Conservation (phyloP, 2,888 invertebrate genomes). For the Abrostola tripartita region DNA sequence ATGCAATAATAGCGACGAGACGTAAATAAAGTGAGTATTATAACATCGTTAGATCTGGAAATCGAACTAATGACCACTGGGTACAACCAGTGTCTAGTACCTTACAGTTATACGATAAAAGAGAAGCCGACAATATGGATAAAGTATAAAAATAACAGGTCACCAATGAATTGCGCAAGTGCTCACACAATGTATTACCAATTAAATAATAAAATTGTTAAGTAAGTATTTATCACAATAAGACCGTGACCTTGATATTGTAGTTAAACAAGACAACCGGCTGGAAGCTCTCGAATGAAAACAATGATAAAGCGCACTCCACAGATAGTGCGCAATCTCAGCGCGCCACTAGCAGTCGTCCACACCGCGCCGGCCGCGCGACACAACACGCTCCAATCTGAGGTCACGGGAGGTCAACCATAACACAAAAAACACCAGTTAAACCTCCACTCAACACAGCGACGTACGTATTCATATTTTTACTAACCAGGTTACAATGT, state of each 20-base stretch:
- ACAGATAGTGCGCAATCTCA: slow-evolving; percentile 57
- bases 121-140: too few relatives aligned
- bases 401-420: slow-evolving; percentile 37
- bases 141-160: too few relatives aligned
- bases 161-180: too few relatives aligned
- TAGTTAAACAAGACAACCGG: slow-evolving; percentile 24
- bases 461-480: slow-evolving; percentile 42
- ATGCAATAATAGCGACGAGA: too few relatives aligned
- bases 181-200: too few relatives aligned
- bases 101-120: too few relatives aligned
- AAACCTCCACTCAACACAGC: slow-evolving; percentile 5
- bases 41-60: too few relatives aligned
- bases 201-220: neutral
- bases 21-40: too few relatives aligned
- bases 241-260: slow-evolving; percentile 25
- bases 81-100: too few relatives aligned
- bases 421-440: slow-evolving; percentile 24
- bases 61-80: too few relatives aligned
- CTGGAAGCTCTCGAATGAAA: slow-evolving; percentile 43
- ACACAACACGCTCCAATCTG: slow-evolving; percentile 20
- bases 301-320: slow-evolving; percentile 47
- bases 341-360: slow-evolving; percentile 27
- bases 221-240: slow-evolving; percentile 16
- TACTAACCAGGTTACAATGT: slow-evolving; percentile 34
- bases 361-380: slow-evolving; percentile 12